Evolutionary conservation across 1,140 invertebrate species (phyloP).

Genomic region (Drosophila nigromelanica): DNA sequence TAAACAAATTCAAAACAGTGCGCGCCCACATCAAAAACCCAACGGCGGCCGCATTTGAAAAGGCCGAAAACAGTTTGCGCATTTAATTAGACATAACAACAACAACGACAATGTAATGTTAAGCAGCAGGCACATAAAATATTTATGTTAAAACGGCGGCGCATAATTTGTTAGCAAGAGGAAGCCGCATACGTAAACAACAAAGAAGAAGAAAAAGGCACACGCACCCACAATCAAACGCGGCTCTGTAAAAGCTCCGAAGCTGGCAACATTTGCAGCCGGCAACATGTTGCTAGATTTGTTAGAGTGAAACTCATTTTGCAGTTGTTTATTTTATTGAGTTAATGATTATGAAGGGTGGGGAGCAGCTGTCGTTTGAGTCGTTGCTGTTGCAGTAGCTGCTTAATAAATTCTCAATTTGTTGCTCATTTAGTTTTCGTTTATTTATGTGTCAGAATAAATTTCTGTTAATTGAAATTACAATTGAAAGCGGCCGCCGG

Average conservation of each 20-base stretch:
- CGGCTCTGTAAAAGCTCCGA: constrained; percentile 35
- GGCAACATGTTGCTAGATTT: constrained; percentile 21
- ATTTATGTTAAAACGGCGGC: constrained; percentile 59
- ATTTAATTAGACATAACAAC: constrained; percentile 65
- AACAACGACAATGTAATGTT: constrained; percentile 32
- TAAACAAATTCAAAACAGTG: constrained; percentile 76
- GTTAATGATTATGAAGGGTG: constrained; percentile 29
- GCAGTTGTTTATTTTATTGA: constrained; percentile 39
- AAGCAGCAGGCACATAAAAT: constrained; percentile 60
- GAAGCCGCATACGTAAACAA: constrained; percentile 44
- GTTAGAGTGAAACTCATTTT: constrained; percentile 22
- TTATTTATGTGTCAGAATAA: constrained; percentile 64
- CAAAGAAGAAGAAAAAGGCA: background rate
- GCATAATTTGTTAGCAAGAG: constrained; percentile 72
- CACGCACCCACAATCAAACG: constrained; percentile 4
- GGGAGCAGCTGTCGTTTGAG: background rate
- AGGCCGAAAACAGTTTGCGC: constrained; percentile 55
- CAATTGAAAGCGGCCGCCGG: constrained; percentile 47
- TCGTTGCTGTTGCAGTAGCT: too few species aligned
- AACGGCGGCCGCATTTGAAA: constrained; percentile 42
- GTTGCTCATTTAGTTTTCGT: constrained; percentile 43
- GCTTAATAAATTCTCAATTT: constrained; percentile 51
- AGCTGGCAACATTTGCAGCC: constrained; percentile 7
- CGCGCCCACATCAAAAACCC: constrained; percentile 71
- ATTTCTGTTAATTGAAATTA: constrained; percentile 68